Conservation (phyloP, 2,113 vertebrate species). For the Galeopterus variegatus region DNA sequence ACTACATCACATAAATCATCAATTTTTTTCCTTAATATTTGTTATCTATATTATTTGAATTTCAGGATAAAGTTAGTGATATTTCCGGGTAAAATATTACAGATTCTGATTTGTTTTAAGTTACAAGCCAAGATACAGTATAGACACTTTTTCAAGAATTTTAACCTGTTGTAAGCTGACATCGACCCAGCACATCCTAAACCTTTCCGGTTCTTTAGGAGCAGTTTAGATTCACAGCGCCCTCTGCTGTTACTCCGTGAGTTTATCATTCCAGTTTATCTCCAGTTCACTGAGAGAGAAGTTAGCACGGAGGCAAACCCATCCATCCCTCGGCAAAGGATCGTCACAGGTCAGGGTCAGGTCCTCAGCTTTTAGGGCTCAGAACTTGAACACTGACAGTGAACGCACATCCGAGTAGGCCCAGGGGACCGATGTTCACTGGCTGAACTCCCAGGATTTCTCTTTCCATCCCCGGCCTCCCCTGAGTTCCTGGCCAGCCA, state of each 20-base stretch:
- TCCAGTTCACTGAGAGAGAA: background rate
- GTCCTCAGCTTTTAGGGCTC: background rate
- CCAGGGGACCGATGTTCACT: background rate
- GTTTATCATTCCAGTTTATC: background rate
- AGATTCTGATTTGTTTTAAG: slow-evolving; percentile 1
- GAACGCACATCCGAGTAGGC: background rate
- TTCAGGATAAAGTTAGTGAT: background rate
- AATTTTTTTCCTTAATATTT: background rate
- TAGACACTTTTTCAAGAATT: background rate
- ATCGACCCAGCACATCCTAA: fast-evolving
- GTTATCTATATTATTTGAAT: background rate
- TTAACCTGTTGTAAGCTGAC: background rate
- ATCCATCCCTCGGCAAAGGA: background rate
- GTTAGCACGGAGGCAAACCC: no score
- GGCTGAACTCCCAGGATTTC: background rate
- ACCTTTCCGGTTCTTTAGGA: background rate
- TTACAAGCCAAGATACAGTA: background rate
- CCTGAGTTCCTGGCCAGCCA: fast-evolving
- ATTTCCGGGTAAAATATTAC: slow-evolving; percentile 45
- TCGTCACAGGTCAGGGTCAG: no score
- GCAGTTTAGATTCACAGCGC: slow-evolving; percentile 79
- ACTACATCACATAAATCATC: background rate
- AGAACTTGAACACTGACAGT: background rate
- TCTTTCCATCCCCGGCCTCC: background rate
- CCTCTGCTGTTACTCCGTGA: slow-evolving; percentile 82